Conservation (phyloP, 2,113 vertebrate species). For the Isichthys henryi region DNA sequence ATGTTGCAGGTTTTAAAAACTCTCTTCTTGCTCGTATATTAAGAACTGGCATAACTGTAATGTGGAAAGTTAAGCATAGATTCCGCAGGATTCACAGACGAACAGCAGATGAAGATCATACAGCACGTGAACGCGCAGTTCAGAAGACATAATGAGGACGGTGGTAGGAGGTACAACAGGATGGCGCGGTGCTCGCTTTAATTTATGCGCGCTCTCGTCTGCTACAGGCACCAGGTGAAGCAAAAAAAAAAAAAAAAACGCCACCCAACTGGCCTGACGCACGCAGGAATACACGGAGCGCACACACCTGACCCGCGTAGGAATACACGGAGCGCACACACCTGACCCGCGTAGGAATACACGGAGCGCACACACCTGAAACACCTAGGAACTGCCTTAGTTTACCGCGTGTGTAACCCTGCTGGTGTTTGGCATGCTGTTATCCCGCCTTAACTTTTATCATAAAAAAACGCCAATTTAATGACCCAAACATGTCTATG, state of each 20-base stretch:
- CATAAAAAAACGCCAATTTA: background rate
- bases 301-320: background rate
- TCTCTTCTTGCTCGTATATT: background rate
- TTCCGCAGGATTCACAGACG: background rate
- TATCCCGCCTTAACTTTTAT: background rate
- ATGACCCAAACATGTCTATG: background rate
- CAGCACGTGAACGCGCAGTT: background rate
- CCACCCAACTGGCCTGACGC: background rate
- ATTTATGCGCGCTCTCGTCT: background rate
- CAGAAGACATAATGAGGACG: background rate
- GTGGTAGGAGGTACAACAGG: background rate
- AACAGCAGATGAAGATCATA: background rate
- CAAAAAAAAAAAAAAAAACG: no score
- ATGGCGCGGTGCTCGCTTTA: background rate
- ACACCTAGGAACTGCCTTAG: background rate
- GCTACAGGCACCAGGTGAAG: background rate
- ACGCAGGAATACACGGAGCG: background rate
- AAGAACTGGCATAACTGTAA: background rate
- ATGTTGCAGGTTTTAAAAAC: background rate
- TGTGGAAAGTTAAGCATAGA: background rate
- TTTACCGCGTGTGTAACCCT: background rate
- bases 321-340: background rate
- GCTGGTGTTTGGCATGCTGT: background rate
- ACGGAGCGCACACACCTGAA: background rate
- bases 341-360: background rate